Evolutionary conservation across 2,888 invertebrate species (phyloP), one percentile per base, ranked within the genome.

Genomic region (Zootermopsis nevadensis): DNA sequence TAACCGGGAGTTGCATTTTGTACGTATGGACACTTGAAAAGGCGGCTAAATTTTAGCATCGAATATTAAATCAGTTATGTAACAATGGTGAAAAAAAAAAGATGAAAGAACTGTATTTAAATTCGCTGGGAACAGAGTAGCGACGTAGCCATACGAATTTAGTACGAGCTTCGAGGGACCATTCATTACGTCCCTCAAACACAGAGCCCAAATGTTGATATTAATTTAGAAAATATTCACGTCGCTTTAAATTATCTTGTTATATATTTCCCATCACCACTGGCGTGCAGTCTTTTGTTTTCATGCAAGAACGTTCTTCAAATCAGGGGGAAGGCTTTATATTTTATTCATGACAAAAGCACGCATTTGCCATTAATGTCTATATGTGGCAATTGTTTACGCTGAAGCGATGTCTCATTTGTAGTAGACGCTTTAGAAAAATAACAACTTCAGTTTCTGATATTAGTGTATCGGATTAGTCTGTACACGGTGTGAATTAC

Each of bases 281-380:
- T 31, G 33, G 19, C 27, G 19, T 27, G 69, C 33, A 69, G 15
- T 22, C 33, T 69, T 6, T 69, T 6, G 30, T 33, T 24, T 22
- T 33, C 33, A 15, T 69, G 2, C 33, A 33, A 2, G 30, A 4
- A 33, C 15, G 1, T 33, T 24, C 15, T 10, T 7, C 19, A 24
- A 33, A 12, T 15, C 12, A 2, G 31, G 69, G 24, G 8, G 30
- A 69, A 33, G 31, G 38, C 4, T 74, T 74, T n/a, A 74, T 74
- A 74, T 42, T 74, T 74, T 74, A 74, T 74, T 74, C 74, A 74
- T 38, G 38, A 7, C 35, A 22, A 33, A 38, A 30, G 74, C 22
- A 74, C 22, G n/a, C 33, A 33, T n/a, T 74, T 38, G 6, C 24
- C 0, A 27, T 42, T 74, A 35, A 2, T 30, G 4, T 22, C 30